Conservation (phyloP, 2,888 invertebrate genomes). For the Xanthorhoe spadicearia region DNA sequence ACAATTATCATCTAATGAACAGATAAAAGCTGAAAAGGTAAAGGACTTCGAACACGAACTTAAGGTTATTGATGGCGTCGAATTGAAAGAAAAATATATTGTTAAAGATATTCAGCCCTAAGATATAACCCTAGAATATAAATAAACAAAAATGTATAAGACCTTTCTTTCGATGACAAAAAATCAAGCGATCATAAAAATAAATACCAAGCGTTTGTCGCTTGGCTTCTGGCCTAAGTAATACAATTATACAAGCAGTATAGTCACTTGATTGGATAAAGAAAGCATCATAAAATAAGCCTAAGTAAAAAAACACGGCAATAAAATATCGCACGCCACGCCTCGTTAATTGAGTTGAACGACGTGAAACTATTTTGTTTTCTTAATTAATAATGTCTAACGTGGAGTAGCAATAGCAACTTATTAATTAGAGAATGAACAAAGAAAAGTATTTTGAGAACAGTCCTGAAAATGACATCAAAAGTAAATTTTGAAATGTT, state of each 20-base stretch:
- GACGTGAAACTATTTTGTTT: conserved; percentile 49
- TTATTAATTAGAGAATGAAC: not conserved
- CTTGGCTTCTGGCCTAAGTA: too few relatives aligned
- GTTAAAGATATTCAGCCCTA: not conserved
- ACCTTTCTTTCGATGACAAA: too few relatives aligned
- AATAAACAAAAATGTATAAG: too few relatives aligned
- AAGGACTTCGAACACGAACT: conserved; percentile 2
- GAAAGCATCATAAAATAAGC: conserved; percentile 44
- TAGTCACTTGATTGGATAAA: conserved; percentile 13
- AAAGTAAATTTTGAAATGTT: not conserved
- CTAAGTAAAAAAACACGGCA: conserved; percentile 47
- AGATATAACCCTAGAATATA: too few relatives aligned
- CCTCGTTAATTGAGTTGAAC: conserved; percentile 53
- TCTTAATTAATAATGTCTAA: conserved; percentile 37
- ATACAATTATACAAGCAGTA: not conserved
- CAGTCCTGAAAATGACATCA: too few relatives aligned
- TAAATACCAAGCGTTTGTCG: too few relatives aligned
- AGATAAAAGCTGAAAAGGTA: not conserved
- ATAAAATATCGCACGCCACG: conserved; percentile 45
- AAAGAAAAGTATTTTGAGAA: too few relatives aligned
- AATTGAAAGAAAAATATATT: not conserved
- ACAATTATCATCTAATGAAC: conserved; percentile 4
- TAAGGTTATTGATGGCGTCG: conserved; percentile 6
- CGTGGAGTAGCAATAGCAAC: conserved; percentile 2
- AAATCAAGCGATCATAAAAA: too few relatives aligned